Evolutionary conservation across 2,797 vertebrate genomes (phyloP).

Genomic region (Acropternis orthonyx): DNA sequence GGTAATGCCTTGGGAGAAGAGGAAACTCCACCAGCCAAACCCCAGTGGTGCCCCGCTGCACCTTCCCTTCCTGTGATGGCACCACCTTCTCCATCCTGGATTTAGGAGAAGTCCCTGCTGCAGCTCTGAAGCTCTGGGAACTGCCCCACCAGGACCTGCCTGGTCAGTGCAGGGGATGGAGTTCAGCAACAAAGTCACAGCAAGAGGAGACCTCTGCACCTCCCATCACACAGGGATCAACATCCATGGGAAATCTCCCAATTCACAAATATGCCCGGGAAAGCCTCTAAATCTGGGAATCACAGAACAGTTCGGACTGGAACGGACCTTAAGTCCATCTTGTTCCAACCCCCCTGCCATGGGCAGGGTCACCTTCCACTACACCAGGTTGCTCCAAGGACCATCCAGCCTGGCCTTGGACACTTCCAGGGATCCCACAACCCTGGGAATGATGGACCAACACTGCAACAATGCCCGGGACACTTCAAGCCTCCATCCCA

Average conservation of each 20-base stretch:
- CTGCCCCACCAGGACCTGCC: neutral
- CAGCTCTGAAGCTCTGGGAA: neutral
- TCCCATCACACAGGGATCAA: neutral
- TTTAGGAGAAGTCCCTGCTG: neutral
- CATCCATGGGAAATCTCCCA: neutral
- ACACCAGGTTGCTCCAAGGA: neutral
- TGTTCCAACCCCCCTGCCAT: neutral
- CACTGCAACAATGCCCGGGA: fast-evolving
- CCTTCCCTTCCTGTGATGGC: fast-evolving
- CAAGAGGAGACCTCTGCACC: neutral
- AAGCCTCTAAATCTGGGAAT: neutral
- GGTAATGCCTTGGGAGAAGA: neutral
- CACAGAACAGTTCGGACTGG: neutral
- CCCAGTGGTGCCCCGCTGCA: neutral
- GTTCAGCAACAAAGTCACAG: neutral
- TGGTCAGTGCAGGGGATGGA: neutral
- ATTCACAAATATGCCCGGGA: neutral
- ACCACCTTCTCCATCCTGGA: neutral
- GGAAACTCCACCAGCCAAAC: neutral
- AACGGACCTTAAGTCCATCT: neutral
- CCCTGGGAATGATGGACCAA: neutral
- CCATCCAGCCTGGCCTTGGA: neutral
- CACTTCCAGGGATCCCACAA: neutral
- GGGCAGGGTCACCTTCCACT: neutral
- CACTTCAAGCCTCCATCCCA: neutral